Conservation (phyloP, 2,113 vertebrate species). For the Centropus unirufus region DNA sequence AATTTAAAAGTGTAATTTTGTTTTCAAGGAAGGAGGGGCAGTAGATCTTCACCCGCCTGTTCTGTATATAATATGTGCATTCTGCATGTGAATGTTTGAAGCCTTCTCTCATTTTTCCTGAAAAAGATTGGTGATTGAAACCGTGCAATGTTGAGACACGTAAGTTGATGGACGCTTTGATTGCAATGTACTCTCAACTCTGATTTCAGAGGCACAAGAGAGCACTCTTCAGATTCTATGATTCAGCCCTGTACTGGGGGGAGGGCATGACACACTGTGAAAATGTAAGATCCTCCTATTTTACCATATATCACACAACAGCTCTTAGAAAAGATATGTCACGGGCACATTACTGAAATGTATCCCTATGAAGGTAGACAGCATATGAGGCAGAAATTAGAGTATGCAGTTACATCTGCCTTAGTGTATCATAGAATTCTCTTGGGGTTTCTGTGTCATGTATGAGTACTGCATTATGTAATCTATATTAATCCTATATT, state of each 20-base stretch:
- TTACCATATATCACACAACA: background rate
- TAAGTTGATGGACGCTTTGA: background rate
- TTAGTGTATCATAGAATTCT: background rate
- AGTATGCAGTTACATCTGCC: background rate
- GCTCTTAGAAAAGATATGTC: background rate
- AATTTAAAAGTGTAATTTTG: background rate
- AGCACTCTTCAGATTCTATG: background rate
- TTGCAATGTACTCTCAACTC: background rate
- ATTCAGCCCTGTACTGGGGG: background rate
- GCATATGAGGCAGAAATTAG: background rate
- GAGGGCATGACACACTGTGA: background rate
- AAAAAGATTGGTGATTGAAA: background rate
- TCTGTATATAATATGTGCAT: background rate
- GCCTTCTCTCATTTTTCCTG: background rate
- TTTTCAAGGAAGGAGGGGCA: background rate
- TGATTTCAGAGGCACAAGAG: background rate
- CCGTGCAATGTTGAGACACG: background rate
- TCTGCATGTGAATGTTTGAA: background rate
- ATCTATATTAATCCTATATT: background rate
- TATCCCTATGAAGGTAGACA: background rate
- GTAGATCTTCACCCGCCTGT: background rate
- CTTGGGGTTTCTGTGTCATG: background rate
- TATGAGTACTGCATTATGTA: background rate
- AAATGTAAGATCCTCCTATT: background rate
- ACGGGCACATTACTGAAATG: background rate